Base-by-base conservation (phyloP, 92 coral and sea anemone species). In the Pocillopora grandis region DNA sequence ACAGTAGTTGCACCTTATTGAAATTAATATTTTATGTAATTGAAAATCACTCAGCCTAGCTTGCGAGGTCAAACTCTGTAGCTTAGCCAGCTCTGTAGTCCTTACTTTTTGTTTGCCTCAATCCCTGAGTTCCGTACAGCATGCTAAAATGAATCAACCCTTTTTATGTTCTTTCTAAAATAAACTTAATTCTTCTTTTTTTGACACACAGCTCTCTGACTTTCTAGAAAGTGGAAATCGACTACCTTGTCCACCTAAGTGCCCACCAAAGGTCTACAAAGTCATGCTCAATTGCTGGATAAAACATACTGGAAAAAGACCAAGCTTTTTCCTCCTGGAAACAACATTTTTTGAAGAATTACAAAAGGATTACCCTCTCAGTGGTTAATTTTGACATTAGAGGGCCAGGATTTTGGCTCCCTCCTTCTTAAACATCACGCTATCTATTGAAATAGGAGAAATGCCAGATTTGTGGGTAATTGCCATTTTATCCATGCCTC, bases 231-330 rank as follows among this genome's bases (percentile, higher is more conserved):
- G 66, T 3, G 99, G 96, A 19, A 79, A 78, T 58, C 89, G 94
- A 56, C 91, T 96, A 27, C 70, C 85, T 27, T 42, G 75, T 9
- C 99, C 99, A 31, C 76, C 64, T 0, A 82, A 75, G 59, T 96
- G 98, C 31, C 98, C 98, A 2, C 89, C 87, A 42, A 83, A 89
- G 4, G 84, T 96, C 33, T 90, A 92, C 27, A 13, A 74, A 9
- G 77, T 87, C 21, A 89, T 96, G 93, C 36, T 36, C 61, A 83
- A 81, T 37, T 96, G 99, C 76, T 94, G 99, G 99, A 3, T 62
- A 7, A 58, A 82, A 48, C 92, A 90, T 10, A 80, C 90, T 3
- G 49, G 11, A 33, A 27, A 62, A 55, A 79, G 98, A 33, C 92
- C 92, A 4, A 77, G 89, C 7, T 96, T 94, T 76, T 92, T 48